Conservation (phyloP, 1,140 invertebrate species). For the Drosophila mauritiana region DNA sequence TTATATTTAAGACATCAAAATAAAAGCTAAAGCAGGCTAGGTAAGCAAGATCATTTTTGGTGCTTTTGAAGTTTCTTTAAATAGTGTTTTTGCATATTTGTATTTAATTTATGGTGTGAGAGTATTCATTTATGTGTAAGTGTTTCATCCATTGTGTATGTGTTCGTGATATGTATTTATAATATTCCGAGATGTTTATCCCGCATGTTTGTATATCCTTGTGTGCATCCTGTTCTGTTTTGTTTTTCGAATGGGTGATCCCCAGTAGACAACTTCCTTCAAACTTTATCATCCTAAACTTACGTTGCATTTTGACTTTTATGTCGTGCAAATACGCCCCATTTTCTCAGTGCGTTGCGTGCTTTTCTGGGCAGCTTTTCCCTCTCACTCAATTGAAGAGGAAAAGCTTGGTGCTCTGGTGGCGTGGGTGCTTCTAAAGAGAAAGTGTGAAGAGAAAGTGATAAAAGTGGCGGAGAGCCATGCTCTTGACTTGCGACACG, state of each 20-base stretch:
- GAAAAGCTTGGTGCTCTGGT: slow-evolving; percentile 63
- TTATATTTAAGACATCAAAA: not conserved
- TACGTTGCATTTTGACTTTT: slow-evolving; percentile 41
- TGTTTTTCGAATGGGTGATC: slow-evolving; percentile 2
- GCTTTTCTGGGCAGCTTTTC: slow-evolving; percentile 48
- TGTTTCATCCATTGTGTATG: not conserved
- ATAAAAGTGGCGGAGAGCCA: slow-evolving; percentile 27
- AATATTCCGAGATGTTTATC: too few species aligned
- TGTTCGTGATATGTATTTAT: not conserved
- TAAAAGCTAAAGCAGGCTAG: slow-evolving; percentile 20
- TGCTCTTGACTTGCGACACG: slow-evolving; percentile 56
- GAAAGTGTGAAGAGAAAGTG: slow-evolving; percentile 41
- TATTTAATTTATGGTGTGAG: not conserved
- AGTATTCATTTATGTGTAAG: not conserved
- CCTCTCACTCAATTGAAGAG: not conserved
- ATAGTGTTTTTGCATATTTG: not conserved
- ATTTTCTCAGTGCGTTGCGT: slow-evolving; percentile 58
- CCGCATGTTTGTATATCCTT: slow-evolving; percentile 5
- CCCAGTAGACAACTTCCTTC: slow-evolving; percentile 5
- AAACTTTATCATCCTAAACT: slow-evolving; percentile 33
- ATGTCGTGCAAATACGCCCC: slow-evolving; percentile 63
- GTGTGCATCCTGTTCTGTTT: slow-evolving; percentile 18
- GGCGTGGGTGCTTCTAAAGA: slow-evolving; percentile 67
- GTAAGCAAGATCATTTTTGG: not conserved
- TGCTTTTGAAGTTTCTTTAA: not conserved